Evolutionary conservation across 1,140 invertebrate species (phyloP).

Genomic region (Aphaenogaster floridana): DNA sequence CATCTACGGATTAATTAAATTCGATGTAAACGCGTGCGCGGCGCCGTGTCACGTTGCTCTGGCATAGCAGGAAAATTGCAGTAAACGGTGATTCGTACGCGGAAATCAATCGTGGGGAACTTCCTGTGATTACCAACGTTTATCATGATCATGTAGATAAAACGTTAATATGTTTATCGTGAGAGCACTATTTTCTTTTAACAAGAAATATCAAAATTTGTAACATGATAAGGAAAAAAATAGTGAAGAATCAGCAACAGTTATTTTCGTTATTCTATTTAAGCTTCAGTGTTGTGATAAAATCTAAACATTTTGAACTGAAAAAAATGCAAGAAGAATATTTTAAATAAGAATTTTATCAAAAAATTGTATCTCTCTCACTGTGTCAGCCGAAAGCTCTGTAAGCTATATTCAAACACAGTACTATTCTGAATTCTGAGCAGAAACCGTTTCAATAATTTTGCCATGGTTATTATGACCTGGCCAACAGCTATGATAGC

Average conservation of each 20-base stretch:
- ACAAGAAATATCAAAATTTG: neutral
- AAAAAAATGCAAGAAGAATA: neutral
- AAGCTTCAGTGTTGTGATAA: neutral
- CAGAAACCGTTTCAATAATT: neutral
- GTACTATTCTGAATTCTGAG: neutral
- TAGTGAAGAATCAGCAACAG: neutral
- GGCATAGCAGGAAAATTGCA: slow-evolving; percentile 28
- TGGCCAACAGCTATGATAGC: neutral
- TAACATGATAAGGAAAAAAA: neutral
- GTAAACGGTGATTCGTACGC: slow-evolving; percentile 60
- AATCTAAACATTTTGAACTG: neutral
- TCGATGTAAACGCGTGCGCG: slow-evolving; percentile 76
- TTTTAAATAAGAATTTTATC: neutral
- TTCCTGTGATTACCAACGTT: slow-evolving; percentile 56
- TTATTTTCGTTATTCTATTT: neutral
- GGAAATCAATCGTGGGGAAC: slow-evolving; percentile 39
- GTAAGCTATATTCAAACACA: neutral
- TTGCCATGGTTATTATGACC: neutral
- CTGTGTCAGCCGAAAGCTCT: slow-evolving; percentile 1
- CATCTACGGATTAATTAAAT: slow-evolving; percentile 82
- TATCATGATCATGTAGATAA: slow-evolving; percentile 19
- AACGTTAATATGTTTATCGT: slow-evolving; percentile 26
- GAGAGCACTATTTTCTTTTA: neutral
- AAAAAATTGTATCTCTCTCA: neutral
- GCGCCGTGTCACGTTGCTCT: slow-evolving; percentile 47